phyloP scores from a whole-genome alignment of 2,888 invertebrate species.

The Ceraclea dissimilis region DNA sequence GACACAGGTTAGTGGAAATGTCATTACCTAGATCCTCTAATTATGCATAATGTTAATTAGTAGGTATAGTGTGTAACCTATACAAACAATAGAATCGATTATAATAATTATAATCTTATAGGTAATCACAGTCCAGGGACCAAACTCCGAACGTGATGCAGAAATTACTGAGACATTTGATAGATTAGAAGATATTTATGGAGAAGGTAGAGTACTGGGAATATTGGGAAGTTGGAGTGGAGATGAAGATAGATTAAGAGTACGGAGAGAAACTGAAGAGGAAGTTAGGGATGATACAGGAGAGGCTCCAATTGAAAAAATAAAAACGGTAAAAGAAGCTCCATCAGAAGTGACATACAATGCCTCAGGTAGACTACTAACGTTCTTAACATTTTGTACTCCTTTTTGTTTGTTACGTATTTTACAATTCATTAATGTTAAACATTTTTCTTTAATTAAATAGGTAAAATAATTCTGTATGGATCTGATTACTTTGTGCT shows the following conservation, averaged over 20 bases:
- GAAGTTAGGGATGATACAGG: constrained; percentile 29
- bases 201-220: constrained; percentile 49
- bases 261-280: background rate
- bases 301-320: too few relatives aligned
- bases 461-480: constrained; percentile 27
- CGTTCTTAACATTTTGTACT: too few relatives aligned
- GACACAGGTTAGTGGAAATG: constrained; percentile 41
- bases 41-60: background rate
- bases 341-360: constrained; percentile 20
- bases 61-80: too few relatives aligned
- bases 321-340: constrained; percentile 14
- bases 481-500: constrained; percentile 48
- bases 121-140: constrained; percentile 51
- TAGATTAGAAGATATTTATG: constrained; percentile 50
- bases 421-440: too few relatives aligned
- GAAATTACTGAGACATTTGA: constrained; percentile 52
- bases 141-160: constrained; percentile 52
- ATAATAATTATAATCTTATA: constrained; percentile 27
- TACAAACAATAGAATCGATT: background rate
- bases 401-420: too few relatives aligned
- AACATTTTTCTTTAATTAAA: background rate
- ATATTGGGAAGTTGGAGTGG: constrained; percentile 42
- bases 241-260: constrained; percentile 28
- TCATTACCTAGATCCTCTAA: too few relatives aligned
- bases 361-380: constrained; percentile 10